These are phyloP conservation scores for Cavia porcellus DNA, from an alignment of 2,113 vertebrate genomes.

Conservation along the genomic window DNA sequence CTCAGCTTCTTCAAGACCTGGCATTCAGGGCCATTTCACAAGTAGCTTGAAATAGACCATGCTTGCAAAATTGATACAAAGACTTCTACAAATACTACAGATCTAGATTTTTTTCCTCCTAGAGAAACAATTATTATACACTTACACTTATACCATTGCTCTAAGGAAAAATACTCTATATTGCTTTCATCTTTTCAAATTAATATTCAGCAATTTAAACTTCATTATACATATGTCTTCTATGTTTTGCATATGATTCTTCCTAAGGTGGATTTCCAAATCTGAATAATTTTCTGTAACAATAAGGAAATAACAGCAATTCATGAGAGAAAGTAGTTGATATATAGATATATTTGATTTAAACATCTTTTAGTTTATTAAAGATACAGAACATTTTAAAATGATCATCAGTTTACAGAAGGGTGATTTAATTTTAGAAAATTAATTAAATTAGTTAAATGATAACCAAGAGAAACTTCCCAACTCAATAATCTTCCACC, in stretches of 20 bases:
- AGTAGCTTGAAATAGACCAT: not conserved
- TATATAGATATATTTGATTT: slow-evolving; percentile 40
- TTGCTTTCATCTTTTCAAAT: slow-evolving; percentile 28
- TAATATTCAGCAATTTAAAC: slow-evolving; percentile 25
- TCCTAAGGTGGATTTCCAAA: slow-evolving; percentile 1
- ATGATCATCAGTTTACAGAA: slow-evolving; percentile 46
- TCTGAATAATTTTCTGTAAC: slow-evolving; percentile 27
- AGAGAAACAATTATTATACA: not conserved
- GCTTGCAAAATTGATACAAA: not conserved
- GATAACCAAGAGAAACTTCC: slow-evolving; percentile 8
- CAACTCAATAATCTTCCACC: not conserved
- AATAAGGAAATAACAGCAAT: slow-evolving; percentile 17
- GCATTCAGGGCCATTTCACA: not conserved
- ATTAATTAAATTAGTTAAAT: not conserved
- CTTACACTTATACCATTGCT: not conserved
- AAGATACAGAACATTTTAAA: not conserved
- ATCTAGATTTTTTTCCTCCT: not conserved
- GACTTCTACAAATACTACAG: not conserved
- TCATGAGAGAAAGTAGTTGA: not conserved
- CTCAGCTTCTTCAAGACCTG: not conserved
- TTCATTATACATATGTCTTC: not conserved
- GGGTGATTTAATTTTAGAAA: slow-evolving; percentile 15
- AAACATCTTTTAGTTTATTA: slow-evolving; percentile 7
- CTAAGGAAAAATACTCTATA: slow-evolving; percentile 31
- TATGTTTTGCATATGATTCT: slow-evolving; percentile 14